These are phyloP conservation scores for Hypolimnas misippus DNA, from an alignment of 2,888 invertebrate genomes.

Conservation along the genomic window DNA sequence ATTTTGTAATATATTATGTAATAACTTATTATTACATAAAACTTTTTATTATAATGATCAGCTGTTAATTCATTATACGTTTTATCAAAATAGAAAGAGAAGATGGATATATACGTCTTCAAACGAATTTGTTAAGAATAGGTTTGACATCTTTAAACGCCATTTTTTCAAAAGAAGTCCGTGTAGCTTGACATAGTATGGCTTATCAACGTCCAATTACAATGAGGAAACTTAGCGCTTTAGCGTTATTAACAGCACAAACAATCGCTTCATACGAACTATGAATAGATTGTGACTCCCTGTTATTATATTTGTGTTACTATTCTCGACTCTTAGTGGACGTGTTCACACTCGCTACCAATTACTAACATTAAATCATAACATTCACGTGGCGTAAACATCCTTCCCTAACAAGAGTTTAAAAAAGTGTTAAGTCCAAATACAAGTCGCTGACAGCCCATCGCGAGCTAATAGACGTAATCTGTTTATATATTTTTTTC, in stretches of 20 bases:
- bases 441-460: slow-evolving; percentile 75
- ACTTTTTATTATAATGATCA: too few relatives aligned
- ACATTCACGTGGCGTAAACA: slow-evolving; percentile 78
- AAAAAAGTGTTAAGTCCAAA: slow-evolving; percentile 70
- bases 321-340: slow-evolving; percentile 74
- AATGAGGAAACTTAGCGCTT: slow-evolving; percentile 49
- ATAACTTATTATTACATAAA: too few relatives aligned
- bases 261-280: slow-evolving; percentile 54
- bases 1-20: too few relatives aligned
- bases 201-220: too few relatives aligned
- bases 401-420: slow-evolving; percentile 61
- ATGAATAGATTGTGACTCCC: slow-evolving; percentile 70
- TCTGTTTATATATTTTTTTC: slow-evolving; percentile 67
- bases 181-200: too few relatives aligned
- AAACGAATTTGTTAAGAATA: too few relatives aligned
- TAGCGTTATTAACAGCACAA: slow-evolving; percentile 62
- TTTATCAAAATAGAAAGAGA: too few relatives aligned
- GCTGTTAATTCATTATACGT: too few relatives aligned
- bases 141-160: too few relatives aligned
- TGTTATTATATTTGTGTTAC: slow-evolving; percentile 80
- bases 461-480: slow-evolving; percentile 78
- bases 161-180: too few relatives aligned
- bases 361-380: slow-evolving; percentile 82
- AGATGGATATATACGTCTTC: too few relatives aligned
- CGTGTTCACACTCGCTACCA: slow-evolving; percentile 80